phyloP scores from a whole-genome alignment of 2,888 invertebrate species.

The Pheosia tremula region DNA sequence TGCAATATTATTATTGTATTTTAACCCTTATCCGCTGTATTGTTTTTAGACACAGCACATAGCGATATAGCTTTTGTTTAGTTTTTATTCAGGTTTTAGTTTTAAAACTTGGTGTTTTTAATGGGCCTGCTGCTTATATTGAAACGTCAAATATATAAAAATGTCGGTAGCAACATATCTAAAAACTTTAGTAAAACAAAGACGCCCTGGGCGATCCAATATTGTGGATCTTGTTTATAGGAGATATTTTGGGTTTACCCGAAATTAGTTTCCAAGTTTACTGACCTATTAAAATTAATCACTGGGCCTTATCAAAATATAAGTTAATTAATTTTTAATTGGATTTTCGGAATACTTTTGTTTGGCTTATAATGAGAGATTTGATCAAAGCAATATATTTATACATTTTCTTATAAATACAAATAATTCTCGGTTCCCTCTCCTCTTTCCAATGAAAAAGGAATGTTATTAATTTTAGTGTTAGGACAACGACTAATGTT shows the following conservation, averaged over 20 bases:
- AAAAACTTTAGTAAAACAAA: background rate
- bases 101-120: too few relatives aligned
- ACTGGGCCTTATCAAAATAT: constrained; percentile 31
- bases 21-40: too few relatives aligned
- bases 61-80: too few relatives aligned
- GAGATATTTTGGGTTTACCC: constrained; percentile 2
- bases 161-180: background rate
- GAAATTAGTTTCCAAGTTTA: constrained; percentile 38
- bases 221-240: constrained; percentile 6
- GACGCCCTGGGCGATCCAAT: constrained; percentile 4
- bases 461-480: too few relatives aligned
- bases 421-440: background rate
- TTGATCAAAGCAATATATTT: background rate
- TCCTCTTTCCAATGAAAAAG: too few relatives aligned
- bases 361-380: constrained; percentile 4
- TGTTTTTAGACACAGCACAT: too few relatives aligned
- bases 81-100: too few relatives aligned
- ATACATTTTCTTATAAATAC: background rate
- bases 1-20: too few relatives aligned
- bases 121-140: too few relatives aligned
- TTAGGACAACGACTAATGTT: too few relatives aligned
- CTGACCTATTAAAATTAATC: constrained; percentile 40
- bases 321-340: constrained; percentile 40
- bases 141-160: too few relatives aligned
- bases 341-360: constrained; percentile 29